Evolutionary conservation across 2,888 invertebrate species (phyloP), one percentile per base, ranked within the genome.

Genomic region (Choreutis nemorana): DNA sequence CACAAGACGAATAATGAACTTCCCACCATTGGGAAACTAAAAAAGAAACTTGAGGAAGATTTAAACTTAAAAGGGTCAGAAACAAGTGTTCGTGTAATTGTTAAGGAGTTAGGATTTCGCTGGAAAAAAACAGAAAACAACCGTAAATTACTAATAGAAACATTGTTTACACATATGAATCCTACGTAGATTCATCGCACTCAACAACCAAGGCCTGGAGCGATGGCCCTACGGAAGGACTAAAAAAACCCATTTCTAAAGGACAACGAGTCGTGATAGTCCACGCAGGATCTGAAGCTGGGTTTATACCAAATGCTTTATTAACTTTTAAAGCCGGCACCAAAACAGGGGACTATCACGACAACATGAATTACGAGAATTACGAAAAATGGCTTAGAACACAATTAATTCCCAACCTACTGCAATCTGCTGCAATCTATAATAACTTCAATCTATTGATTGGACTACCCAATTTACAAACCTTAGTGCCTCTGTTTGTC

Each of bases 1-100:
- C 50, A 55, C 28, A 7, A 27, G 3, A 41, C 40, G 3, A 31
- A 48, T 14, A 50, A 54, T 24, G 47, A 49, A 27, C 29, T 52
- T 2, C 45, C 44, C 1, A 45, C 50, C 4, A 22, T 50, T 8
- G 29, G 22, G 8, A 41, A 41, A 22, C 26, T 52, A 4, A 23
- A 22, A 29, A 25, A 31, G 30, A 41, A 39, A 29, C 21, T 43
- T 29, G 4, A 39, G 12, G 4, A 24, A 24, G 24, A 24, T 11
- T 12, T 24, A 3, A 12, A 24, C n/a, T 48, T 48, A 29, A 4
- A 45, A 33, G 48, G 41, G 2, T 40, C 33, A 28, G 31, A 29
- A 18, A 11, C 26, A 12, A 47, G 41, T 25, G 24, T 42, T 4
- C 25, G 39, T n/a, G 20, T 33, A 26, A 43, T 45, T 15, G 9